Evolutionary conservation across 2,888 invertebrate genomes (phyloP), one percentile per base, ranked within the genome.

Genomic region (Megamerina dolium): DNA sequence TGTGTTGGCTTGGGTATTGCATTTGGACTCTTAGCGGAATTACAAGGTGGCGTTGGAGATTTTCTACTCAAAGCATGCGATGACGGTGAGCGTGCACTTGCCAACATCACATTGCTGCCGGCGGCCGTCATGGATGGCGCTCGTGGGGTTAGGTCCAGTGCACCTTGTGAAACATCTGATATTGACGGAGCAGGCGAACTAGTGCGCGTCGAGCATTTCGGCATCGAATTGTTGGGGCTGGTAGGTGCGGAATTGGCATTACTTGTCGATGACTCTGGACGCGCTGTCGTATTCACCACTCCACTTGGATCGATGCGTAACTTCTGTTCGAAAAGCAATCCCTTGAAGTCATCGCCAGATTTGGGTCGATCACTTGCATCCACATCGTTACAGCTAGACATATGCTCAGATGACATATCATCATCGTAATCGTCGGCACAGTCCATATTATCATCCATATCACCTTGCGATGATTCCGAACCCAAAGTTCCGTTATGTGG

Each of bases 111-210:
- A n/a, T n/a, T n/a, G 76, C 32, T 77, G 76, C 57, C 75, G 44
- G 50, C 45, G 27, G 55, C 35, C 9, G 52, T 35, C 10, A 54
- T 47, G 0, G 59, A 49, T 1, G 59, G 56, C 3, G 74, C 68
- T 9, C 76, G 73, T 6, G 79, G 79, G 5, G 79, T 80, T 45
- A 80, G 64, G 58, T 80, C 79, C 21, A 80, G 63, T 3, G 79
- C 79, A 18, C 78, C 79, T 52, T 77, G 72, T 0, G 71, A 71
- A 20, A 72, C 71, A 49, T 77, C 77, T 2, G 63, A 60, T 17
- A 44, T 43, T 32, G 76, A 67, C 50, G 73, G 68, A 38, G 74
- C 54, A 27, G 75, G 70, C 47, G 64, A 57, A 33, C 56, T 54
- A 23, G 41, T 43, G 12, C 57, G 46, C 5, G 52, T 50, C 8